Evolutionary conservation across 92 coral and sea anemone species (phyloP).

Genomic region (Palythoa caribaeorum): DNA sequence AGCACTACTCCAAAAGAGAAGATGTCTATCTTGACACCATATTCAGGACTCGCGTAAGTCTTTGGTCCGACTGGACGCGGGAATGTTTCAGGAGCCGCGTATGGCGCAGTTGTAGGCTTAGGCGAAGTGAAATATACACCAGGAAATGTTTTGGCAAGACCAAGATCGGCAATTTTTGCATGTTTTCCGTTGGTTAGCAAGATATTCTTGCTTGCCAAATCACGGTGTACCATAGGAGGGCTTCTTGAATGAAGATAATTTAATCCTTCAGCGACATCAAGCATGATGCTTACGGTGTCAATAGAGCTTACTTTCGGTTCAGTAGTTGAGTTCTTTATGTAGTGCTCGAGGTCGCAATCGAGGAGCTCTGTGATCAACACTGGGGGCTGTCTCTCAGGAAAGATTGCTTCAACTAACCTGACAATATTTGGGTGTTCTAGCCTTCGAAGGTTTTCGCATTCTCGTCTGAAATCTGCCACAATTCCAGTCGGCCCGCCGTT

Average conservation of each 20-base stretch:
- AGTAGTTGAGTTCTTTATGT: conserved; percentile 46
- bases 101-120: conserved; percentile 49
- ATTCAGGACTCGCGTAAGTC: conserved; percentile 22
- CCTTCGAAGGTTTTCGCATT: conserved; percentile 55
- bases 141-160: conserved; percentile 58
- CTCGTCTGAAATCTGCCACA: conserved; percentile 54
- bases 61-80: conserved; percentile 25
- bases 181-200: conserved; percentile 50
- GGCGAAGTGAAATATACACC: conserved; percentile 49
- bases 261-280: conserved; percentile 65
- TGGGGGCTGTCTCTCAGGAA: conserved; percentile 46
- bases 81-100: conserved; percentile 67
- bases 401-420: conserved; percentile 45
- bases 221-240: conserved; percentile 57
- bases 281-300: conserved; percentile 60
- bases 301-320: conserved; percentile 61
- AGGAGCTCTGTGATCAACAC: conserved; percentile 64
- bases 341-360: conserved; percentile 53
- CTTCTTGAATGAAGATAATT: conserved; percentile 55
- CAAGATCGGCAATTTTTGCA: conserved; percentile 69
- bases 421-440: conserved; percentile 66
- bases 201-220: conserved; percentile 61
- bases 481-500: conserved; percentile 34
- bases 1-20: conserved; percentile 72
- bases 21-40: conserved; percentile 61